Conservation (phyloP, 2,113 vertebrate genomes). For the Hyperoodon ampullatus region DNA sequence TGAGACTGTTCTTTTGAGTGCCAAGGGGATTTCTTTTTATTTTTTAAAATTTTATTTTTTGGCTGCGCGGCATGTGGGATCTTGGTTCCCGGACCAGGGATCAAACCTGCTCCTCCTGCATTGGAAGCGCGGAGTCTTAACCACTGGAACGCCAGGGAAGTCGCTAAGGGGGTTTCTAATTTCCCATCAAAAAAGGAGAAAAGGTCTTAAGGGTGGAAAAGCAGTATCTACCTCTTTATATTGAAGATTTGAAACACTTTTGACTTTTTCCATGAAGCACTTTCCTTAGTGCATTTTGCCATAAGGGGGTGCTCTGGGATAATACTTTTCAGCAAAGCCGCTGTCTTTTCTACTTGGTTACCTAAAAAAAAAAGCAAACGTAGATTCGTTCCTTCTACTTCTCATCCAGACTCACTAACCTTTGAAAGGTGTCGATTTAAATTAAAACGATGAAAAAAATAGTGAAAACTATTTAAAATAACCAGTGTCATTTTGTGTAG, state of each 20-base stretch:
- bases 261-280: not conserved
- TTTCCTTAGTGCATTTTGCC: conserved; percentile 59
- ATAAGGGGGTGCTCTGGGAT: conserved; percentile 79
- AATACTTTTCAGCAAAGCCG: conserved; percentile 23
- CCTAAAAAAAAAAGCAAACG: not conserved
- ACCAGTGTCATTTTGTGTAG: conserved; percentile 3
- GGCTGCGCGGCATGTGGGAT: no score
- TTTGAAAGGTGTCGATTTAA: conserved; percentile 30
- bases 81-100: no score
- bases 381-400: conserved; percentile 24
- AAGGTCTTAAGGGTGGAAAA: not conserved
- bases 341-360: not conserved
- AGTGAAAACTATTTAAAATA: not conserved
- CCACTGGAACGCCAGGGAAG: no score
- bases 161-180: not conserved
- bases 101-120: no score
- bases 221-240: not conserved
- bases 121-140: no score
- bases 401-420: not conserved
- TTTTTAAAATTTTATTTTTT: no score
- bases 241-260: not conserved
- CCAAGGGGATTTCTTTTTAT: not conserved
- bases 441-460: not conserved
- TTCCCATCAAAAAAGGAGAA: not conserved
- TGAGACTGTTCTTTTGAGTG: not conserved